phyloP scores from a whole-genome alignment of 2,888 invertebrate genomes.

The Pristionchus entomophagus region DNA sequence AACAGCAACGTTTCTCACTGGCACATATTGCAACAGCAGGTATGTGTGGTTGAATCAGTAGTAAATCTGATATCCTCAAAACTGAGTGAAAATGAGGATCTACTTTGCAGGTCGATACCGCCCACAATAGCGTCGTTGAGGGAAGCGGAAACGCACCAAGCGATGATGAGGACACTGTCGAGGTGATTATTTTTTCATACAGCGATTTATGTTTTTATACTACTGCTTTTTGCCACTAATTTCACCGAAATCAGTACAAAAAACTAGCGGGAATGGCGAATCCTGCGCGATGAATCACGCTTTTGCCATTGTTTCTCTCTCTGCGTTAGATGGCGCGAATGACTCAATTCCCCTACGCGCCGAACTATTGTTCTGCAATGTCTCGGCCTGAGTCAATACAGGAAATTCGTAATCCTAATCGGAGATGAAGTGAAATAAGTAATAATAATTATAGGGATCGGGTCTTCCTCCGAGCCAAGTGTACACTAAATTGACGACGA shows the following conservation, averaged over 20 bases:
- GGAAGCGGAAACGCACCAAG: conserved; percentile 10
- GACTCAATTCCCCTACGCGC: background rate
- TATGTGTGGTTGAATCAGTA: too few species aligned
- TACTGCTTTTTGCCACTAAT: too few species aligned
- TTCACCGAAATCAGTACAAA: background rate
- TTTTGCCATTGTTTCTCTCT: background rate
- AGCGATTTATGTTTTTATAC: too few species aligned
- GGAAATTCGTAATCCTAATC: background rate
- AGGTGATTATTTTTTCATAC: background rate
- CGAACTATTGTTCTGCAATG: background rate
- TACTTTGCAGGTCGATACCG: background rate
- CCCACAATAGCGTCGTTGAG: background rate
- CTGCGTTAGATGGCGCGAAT: background rate
- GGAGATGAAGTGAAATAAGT: background rate
- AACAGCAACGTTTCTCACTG: too few species aligned
- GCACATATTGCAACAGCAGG: too few species aligned
- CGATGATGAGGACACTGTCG: conserved; percentile 26
- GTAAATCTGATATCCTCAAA: too few species aligned
- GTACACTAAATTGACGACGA: conserved; percentile 11
- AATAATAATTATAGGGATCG: background rate
- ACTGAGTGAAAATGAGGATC: too few species aligned
- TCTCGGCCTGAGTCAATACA: background rate
- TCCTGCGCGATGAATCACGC: background rate
- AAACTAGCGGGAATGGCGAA: background rate
- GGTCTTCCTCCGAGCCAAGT: conserved; percentile 36